Conservation (phyloP, 2,797 vertebrate genomes). For the Takifugu rubripes region DNA sequence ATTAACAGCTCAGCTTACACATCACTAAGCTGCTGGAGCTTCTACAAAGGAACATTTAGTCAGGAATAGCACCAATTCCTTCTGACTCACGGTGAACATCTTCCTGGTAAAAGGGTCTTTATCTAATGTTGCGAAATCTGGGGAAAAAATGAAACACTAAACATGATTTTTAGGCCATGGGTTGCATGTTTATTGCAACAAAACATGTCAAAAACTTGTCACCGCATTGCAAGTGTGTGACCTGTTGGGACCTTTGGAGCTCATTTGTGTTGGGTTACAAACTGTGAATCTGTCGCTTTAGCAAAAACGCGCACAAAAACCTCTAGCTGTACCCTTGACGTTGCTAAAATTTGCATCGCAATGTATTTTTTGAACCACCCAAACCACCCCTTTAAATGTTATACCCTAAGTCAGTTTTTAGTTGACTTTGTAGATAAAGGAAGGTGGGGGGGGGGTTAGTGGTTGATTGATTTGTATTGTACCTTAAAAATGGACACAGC, state of each 20-base stretch:
- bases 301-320: no score
- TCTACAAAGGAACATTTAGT: conserved; percentile 3
- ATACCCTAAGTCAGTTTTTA: conserved; percentile 18
- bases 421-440: conserved; percentile 19
- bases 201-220: no score
- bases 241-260: no score
- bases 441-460: no score
- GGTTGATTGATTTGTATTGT: conserved; percentile 44
- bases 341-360: no score
- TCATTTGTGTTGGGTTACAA: no score
- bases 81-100: neutral
- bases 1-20: neutral
- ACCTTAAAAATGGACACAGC: conserved; percentile 14
- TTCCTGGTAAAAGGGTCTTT: neutral
- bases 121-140: neutral
- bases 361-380: no score
- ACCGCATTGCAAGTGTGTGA: no score
- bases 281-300: no score
- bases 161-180: no score
- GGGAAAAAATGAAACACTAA: neutral
- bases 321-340: no score
- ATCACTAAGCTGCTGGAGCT: conserved; percentile 1
- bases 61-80: neutral
- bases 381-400: neutral
- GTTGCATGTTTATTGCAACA: neutral